Conservation (phyloP, 2,797 vertebrate genomes). For the Cebuella pygmaea region DNA sequence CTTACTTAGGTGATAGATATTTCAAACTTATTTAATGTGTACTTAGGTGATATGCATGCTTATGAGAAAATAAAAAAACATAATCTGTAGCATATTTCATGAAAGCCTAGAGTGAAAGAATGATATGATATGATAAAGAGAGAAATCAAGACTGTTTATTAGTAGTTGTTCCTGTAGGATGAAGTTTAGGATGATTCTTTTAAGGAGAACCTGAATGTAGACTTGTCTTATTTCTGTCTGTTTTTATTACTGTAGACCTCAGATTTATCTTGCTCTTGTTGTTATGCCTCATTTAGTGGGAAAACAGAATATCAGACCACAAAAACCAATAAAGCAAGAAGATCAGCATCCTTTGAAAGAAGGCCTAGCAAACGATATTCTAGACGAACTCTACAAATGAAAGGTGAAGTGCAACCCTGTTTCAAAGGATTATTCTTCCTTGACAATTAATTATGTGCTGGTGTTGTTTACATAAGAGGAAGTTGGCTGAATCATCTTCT, state of each 20-base stretch:
- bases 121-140: not conserved
- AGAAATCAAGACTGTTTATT: not conserved
- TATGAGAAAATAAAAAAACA: not conserved
- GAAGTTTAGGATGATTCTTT: not conserved
- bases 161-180: not conserved
- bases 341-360: slow-evolving; percentile 96
- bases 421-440: not conserved
- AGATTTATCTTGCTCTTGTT: slow-evolving; percentile 14
- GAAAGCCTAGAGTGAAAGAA: not conserved
- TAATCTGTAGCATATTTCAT: slow-evolving; percentile 7
- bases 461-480: not conserved
- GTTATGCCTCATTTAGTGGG: slow-evolving; percentile 86
- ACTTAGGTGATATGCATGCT: not conserved
- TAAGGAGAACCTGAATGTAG: not conserved
- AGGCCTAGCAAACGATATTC: slow-evolving; percentile 98
- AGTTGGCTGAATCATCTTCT: not conserved
- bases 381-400: slow-evolving; percentile 92
- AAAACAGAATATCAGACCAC: slow-evolving; percentile 99
- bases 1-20: not conserved
- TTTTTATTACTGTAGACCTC: not conserved
- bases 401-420: slow-evolving; percentile 86
- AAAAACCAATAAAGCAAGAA: slow-evolving; percentile 95
- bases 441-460: not conserved
- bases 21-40: not conserved
- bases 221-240: not conserved